These are phyloP conservation scores for Turdus rufiventris DNA, from an alignment of 2,113 vertebrate genomes.

Conservation along the genomic window DNA sequence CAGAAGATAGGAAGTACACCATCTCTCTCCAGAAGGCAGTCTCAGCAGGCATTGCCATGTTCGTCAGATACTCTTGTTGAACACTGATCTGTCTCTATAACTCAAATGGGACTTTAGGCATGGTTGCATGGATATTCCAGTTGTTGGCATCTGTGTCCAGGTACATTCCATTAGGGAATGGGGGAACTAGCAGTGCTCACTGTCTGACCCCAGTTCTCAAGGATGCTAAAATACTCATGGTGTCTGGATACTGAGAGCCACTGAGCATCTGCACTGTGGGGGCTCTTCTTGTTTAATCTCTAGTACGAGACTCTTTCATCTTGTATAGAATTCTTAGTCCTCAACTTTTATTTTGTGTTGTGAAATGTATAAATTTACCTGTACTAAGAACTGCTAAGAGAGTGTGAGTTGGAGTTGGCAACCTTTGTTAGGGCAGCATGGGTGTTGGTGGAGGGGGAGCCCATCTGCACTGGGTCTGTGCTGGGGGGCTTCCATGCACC, in stretches of 20 bases:
- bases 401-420: neutral
- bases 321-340: neutral
- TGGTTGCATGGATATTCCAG: neutral
- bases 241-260: neutral
- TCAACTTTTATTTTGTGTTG: neutral
- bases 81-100: neutral
- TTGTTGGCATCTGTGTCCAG: neutral
- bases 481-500: neutral
- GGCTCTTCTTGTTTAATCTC: neutral
- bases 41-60: neutral
- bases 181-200: neutral
- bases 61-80: neutral
- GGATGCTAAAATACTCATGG: neutral
- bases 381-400: neutral
- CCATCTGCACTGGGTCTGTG: neutral
- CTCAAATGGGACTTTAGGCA: neutral
- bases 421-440: neutral
- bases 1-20: neutral
- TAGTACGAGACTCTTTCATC: neutral
- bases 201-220: neutral
- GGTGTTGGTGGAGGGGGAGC: neutral
- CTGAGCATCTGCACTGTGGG: neutral
- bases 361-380: neutral
- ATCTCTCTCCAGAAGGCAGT: neutral
- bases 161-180: neutral